Evolutionary conservation across 2,888 invertebrate genomes (phyloP), one percentile per base, ranked within the genome.

Genomic region (Drosophila putrida): DNA sequence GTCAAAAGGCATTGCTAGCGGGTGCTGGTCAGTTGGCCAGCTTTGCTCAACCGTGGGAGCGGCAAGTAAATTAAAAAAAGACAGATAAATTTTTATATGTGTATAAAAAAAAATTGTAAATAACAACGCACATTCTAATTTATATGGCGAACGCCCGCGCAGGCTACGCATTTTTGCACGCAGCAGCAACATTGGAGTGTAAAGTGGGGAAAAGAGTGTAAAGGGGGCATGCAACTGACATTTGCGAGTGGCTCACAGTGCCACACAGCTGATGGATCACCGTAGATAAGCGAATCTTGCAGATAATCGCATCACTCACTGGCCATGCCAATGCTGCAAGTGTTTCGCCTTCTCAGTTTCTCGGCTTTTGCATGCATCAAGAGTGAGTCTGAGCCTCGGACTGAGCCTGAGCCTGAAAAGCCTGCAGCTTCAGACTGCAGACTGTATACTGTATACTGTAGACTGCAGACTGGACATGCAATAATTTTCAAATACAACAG

Each of bases 231-330:
- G 65, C 61, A 79, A 82, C 79, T 80, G 79, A 80, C 82, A 80
- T 78, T 70, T 65, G 76, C 76, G 55, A 80, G 80, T 76, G 80
- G 71, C 77, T 70, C 80, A 54, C 60, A 75, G 75, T 75, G 76
- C 80, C 75, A 77, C 75, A 79, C 82, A 76, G 78, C 89, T 90
- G 90, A 90, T 90, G 91, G 90, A 90, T 90, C 90, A 90, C 89
- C 89, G 89, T 90, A 91, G 89, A 90, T 90, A 90, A 91, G 90
- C 88, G 90, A 90, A 89, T 90, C 90, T 90, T 77, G 88, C 90
- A 86, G 80, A 88, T 89, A 89, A 89, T 89, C 89, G 90, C 89
- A 91, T 89, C 89, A 89, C 90, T 88, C 90, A 86, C 85, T 86
- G 90, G 72, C 83, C 64, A 80, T 72, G 80, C 83, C 73, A 69